Conservation (phyloP, 2,113 vertebrate species). For the Engystomops pustulosus region DNA sequence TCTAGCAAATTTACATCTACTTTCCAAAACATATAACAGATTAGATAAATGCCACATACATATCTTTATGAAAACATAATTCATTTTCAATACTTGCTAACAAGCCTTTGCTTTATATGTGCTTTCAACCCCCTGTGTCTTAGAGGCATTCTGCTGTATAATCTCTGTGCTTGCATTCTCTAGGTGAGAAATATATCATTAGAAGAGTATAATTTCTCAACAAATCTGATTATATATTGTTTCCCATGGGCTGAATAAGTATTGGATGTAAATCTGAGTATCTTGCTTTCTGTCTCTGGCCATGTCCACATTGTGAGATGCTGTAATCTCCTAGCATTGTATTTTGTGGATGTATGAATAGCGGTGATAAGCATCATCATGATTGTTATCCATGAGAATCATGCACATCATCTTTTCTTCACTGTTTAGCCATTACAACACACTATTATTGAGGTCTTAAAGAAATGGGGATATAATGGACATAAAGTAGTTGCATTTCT, state of each 20-base stretch:
- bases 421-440: too few species aligned
- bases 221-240: not conserved
- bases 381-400: too few species aligned
- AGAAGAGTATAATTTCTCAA: not conserved
- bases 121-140: conserved; percentile 45
- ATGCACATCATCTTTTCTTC: too few species aligned
- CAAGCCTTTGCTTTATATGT: conserved; percentile 54
- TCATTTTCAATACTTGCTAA: conserved; percentile 50
- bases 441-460: too few species aligned
- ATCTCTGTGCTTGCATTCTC: conserved; percentile 40
- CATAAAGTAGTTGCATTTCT: too few species aligned
- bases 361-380: not conserved
- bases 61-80: conserved; percentile 43
- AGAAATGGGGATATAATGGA: too few species aligned
- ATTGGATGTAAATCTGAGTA: not conserved
- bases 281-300: not conserved
- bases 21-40: too few species aligned
- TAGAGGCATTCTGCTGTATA: conserved; percentile 27
- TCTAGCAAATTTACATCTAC: too few species aligned
- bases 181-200: not conserved
- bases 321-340: not conserved
- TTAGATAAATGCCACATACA: not conserved
- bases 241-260: not conserved
- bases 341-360: not conserved
- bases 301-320: not conserved